Conservation (phyloP, 2,113 vertebrate species). For the Tupaia chinensis region DNA sequence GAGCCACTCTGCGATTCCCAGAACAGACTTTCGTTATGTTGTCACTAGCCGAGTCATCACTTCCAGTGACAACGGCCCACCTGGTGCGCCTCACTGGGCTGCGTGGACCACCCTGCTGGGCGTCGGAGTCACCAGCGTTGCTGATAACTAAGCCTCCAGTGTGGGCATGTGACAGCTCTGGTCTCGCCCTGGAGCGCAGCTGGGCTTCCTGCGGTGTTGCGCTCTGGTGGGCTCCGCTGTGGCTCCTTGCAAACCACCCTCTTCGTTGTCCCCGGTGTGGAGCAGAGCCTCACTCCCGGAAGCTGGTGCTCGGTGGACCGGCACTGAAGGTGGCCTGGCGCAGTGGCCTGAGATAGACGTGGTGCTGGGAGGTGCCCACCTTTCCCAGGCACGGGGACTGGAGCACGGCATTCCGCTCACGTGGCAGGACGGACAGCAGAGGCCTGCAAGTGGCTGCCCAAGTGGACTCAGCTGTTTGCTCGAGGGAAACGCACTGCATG, state of each 20-base stretch:
- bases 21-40: neutral
- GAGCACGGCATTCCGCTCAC: accelerated
- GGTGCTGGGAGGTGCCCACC: neutral
- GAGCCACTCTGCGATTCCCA: accelerated
- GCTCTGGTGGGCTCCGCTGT: accelerated
- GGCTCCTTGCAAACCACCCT: no score
- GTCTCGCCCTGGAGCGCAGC: no score
- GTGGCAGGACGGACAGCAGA: no score
- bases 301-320: accelerated
- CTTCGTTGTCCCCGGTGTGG: neutral
- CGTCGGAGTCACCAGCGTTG: neutral
- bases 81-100: no score
- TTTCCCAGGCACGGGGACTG: neutral
- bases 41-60: accelerated
- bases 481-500: neutral
- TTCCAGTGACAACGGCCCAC: no score
- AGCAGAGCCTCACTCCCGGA: neutral
- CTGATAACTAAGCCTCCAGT: no score
- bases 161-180: no score
- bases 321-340: neutral
- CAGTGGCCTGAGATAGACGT: accelerated
- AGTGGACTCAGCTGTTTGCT: accelerated
- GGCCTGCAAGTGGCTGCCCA: no score
- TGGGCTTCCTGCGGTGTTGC: no score
- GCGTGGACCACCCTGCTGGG: no score